A percentile compares a stretch with the other conserved stretches of the same genome.
These are phyloP conservation scores for Drosophila stalkeri DNA, from an alignment of 2,888 invertebrate species.

Conservation along the genomic window DNA sequence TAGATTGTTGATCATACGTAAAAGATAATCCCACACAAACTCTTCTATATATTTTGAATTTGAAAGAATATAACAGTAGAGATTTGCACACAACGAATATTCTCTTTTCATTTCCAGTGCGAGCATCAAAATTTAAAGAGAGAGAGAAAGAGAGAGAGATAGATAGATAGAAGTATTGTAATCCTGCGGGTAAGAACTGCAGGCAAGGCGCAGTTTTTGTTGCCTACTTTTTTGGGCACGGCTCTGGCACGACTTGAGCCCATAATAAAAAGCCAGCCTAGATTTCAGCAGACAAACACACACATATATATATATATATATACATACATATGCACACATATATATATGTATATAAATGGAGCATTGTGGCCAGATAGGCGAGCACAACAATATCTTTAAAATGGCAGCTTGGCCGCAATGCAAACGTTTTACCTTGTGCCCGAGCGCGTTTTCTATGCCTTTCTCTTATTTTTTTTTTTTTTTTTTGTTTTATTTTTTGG, in stretches of 20 bases:
- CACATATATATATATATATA: slow-evolving; percentile 19
- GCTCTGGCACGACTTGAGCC: slow-evolving; percentile 49
- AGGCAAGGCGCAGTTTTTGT: slow-evolving; percentile 58
- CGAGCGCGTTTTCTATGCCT: slow-evolving; percentile 1
- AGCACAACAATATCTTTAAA: slow-evolving; percentile 58
- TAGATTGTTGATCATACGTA: no score
- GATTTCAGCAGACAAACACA: slow-evolving; percentile 55
- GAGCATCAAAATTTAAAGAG: background rate
- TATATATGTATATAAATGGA: background rate
- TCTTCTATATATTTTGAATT: no score
- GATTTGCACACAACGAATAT: background rate
- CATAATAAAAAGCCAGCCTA: slow-evolving; percentile 60
- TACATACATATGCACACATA: background rate
- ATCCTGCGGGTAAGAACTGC: slow-evolving; percentile 44
- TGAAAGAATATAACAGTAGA: no score
- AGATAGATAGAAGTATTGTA: background rate
- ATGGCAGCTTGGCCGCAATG: slow-evolving; percentile 50
- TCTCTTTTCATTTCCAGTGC: background rate
- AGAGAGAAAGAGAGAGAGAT: background rate
- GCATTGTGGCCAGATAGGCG: slow-evolving; percentile 44
- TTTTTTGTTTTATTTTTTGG: slow-evolving; percentile 43
- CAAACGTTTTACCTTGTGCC: slow-evolving; percentile 61
- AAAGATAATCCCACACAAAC: no score
- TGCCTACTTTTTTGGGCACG: slow-evolving; percentile 36
- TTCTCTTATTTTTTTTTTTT: slow-evolving; percentile 13